Evolutionary conservation across 2,888 invertebrate species (phyloP).

Genomic region (Phaedon cochleariae): DNA sequence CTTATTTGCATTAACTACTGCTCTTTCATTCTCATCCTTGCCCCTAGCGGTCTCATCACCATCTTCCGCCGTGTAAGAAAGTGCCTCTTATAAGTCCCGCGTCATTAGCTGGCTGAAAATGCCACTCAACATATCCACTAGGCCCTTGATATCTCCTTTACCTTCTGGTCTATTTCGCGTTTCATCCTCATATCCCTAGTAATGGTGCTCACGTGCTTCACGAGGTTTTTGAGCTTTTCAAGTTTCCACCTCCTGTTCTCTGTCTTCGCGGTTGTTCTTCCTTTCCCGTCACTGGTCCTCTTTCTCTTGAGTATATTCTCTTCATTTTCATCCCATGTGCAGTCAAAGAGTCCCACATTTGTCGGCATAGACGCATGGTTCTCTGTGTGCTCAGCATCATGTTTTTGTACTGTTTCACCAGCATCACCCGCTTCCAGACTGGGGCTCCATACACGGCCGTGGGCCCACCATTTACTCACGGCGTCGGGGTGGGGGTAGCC

Average conservation of each 20-base stretch:
- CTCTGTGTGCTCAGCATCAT: too few species aligned
- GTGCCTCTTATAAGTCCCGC: neutral
- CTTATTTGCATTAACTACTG: neutral
- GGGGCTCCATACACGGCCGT: too few species aligned
- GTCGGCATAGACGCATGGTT: too few species aligned
- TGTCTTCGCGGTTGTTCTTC: too few species aligned
- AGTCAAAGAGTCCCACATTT: too few species aligned
- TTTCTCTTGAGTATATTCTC: too few species aligned
- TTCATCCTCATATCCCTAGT: neutral
- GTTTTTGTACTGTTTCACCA: too few species aligned
- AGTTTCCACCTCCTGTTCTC: conserved; percentile 1
- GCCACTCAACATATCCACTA: neutral
- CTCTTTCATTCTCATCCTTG: neutral
- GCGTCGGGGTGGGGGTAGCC: too few species aligned
- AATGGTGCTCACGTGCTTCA: neutral
- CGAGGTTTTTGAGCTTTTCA: neutral
- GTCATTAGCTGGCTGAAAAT: conserved; percentile 7
- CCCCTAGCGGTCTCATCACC: neutral
- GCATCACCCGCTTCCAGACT: too few species aligned
- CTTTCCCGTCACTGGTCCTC: too few species aligned
- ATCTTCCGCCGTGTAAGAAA: neutral
- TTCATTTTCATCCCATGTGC: too few species aligned
- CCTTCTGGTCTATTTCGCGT: neutral
- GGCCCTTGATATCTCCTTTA: neutral
- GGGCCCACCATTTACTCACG: too few species aligned